Evolutionary conservation across 2,113 vertebrate genomes (phyloP).

Genomic region (Xenotilapia longispinis): DNA sequence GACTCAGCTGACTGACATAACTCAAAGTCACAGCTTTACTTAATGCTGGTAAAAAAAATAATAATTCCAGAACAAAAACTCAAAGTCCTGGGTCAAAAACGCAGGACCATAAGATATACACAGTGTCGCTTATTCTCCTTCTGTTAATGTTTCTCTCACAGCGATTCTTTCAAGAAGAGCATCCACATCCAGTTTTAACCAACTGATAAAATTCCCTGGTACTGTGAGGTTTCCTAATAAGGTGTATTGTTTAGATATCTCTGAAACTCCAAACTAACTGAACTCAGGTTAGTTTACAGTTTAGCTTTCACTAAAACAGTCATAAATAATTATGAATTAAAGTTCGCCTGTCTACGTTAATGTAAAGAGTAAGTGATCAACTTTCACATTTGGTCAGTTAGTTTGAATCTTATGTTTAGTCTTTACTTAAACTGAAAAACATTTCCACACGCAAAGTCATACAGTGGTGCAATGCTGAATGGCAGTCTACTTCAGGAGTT

Average conservation of each 20-base stretch:
- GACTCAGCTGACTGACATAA: background rate
- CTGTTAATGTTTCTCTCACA: background rate
- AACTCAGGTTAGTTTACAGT: background rate
- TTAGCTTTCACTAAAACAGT: background rate
- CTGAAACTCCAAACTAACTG: background rate
- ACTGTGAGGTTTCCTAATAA: background rate
- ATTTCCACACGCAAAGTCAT: background rate
- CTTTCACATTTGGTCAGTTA: background rate
- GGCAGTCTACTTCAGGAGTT: background rate
- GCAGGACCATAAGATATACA: background rate
- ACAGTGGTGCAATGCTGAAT: background rate
- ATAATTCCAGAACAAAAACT: background rate
- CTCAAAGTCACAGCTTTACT: background rate
- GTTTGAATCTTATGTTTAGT: background rate
- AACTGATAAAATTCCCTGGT: background rate
- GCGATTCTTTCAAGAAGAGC: background rate
- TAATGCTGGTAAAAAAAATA: background rate
- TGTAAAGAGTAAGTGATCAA: background rate
- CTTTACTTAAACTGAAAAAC: background rate
- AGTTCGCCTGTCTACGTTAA: background rate
- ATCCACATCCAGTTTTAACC: background rate
- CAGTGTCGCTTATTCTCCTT: background rate
- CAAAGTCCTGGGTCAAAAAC: background rate
- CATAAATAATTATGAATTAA: background rate
- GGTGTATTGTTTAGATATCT: background rate